Conservation (phyloP, 1,140 invertebrate species). For the Brachionus calyciflorus region DNA sequence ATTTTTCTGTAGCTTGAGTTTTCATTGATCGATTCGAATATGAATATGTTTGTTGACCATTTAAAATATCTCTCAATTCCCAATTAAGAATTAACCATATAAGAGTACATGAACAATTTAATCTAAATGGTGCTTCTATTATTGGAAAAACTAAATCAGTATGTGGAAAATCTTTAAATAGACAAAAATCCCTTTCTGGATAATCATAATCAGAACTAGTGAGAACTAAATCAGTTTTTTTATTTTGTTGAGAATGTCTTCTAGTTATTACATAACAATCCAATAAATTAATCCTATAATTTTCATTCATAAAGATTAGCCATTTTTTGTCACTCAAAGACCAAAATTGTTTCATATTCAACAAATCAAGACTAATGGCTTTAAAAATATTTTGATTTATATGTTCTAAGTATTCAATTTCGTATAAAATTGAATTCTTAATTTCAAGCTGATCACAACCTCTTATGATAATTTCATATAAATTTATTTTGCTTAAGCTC, state of each 20-base stretch:
- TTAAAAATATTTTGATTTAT: too few species aligned
- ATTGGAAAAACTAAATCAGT: neutral
- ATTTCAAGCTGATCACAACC: neutral
- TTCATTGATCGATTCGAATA: neutral
- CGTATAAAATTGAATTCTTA: neutral
- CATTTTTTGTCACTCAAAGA: neutral
- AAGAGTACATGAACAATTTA: slow-evolving; percentile 23
- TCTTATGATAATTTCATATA: neutral
- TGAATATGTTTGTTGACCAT: neutral
- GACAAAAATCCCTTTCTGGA: slow-evolving; percentile 19
- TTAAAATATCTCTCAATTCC: neutral
- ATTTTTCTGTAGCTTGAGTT: neutral
- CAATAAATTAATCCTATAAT: neutral
- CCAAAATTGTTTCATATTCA: neutral
- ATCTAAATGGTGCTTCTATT: neutral
- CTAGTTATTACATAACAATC: slow-evolving; percentile 13
- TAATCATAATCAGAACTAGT: neutral
- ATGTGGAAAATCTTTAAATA: slow-evolving; percentile 39
- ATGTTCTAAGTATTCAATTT: neutral
- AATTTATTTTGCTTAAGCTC: neutral
- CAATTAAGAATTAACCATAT: slow-evolving; percentile 20
- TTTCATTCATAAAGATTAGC: neutral
- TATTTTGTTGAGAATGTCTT: neutral
- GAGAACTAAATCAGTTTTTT: neutral
- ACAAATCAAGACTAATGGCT: neutral